Evolutionary conservation across 2,888 invertebrate genomes (phyloP), one percentile per base, ranked within the genome.

Genomic region (Scrobipalpa atriplicella): DNA sequence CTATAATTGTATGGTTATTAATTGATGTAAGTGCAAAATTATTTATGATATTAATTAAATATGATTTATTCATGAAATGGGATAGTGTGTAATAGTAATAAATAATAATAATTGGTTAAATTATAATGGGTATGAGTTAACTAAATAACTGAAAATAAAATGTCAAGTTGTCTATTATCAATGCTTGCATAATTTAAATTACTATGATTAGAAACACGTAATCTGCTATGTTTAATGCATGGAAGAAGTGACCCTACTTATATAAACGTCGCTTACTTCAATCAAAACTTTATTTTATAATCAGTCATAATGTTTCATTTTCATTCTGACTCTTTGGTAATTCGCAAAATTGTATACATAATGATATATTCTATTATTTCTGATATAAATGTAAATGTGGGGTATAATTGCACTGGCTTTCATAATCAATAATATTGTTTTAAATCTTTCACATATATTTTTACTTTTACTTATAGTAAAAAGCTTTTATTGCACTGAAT

Each of bases 401-500:
- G 71, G 74, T 80, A 79, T 80, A 84, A 90, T 90, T 90, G 90
- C 90, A 90, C 90, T 80, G 83, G 79, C 78, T 83, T 81, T 79
- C 65, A 80, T 73, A 76, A 29, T 75, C 78, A 74, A 79, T 78
- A 75, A 83, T 82, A 80, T 78, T 75, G 78, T 80, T 78, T 58
- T 79, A 80, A 78, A 77, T 78, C 74, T 73, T 73, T 73, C 74
- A 78, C 78, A 76, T 72, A 83, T 82, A 81, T 78, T 76, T 80
- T 78, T 80, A 81, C 78, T 85, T 89, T 91, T 87, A 90, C 90
- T 91, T 89, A 89, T 74, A 91, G 90, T 89, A 90, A 91, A 87
- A 82, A 81, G 77, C 84, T 86, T 29, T 85, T 91, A 91, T 91
- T 91, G 91, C 91, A 91, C 91, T 86, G 91, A 29, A 5, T 84